phyloP scores from a whole-genome alignment of 2,797 vertebrate genomes.

The Falco concolor region DNA sequence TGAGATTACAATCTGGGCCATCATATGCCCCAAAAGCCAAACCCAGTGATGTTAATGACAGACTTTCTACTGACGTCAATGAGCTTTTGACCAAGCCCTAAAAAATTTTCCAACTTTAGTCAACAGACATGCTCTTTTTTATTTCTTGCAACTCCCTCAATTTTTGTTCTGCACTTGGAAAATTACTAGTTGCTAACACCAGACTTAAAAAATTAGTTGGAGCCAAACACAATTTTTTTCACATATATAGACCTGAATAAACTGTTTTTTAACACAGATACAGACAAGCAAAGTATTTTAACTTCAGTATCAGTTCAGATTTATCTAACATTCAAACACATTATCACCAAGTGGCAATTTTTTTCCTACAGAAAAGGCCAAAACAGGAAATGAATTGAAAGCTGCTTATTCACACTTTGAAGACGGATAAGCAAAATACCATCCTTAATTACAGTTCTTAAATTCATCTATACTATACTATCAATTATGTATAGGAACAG shows the following conservation, averaged over 20 bases:
- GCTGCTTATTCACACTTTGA: background rate
- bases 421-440: background rate
- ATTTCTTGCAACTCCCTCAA: background rate
- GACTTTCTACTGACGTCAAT: slow-evolving; percentile 63
- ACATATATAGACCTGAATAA: background rate
- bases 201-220: background rate
- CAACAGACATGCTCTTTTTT: background rate
- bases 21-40: slow-evolving; percentile 63
- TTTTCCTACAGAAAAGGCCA: background rate
- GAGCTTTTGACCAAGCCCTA: slow-evolving; percentile 56
- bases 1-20: slow-evolving; percentile 66
- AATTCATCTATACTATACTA: background rate
- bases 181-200: background rate
- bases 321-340: background rate
- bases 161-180: background rate
- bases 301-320: background rate
- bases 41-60: slow-evolving; percentile 57
- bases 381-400: background rate
- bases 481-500: background rate
- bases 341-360: background rate
- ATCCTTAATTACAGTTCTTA: background rate
- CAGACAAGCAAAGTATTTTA: background rate
- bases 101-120: background rate
- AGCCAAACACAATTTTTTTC: background rate
- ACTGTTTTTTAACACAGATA: background rate